These are phyloP conservation scores for Apeira syringaria DNA, from an alignment of 2,888 invertebrate genomes.

Conservation along the genomic window DNA sequence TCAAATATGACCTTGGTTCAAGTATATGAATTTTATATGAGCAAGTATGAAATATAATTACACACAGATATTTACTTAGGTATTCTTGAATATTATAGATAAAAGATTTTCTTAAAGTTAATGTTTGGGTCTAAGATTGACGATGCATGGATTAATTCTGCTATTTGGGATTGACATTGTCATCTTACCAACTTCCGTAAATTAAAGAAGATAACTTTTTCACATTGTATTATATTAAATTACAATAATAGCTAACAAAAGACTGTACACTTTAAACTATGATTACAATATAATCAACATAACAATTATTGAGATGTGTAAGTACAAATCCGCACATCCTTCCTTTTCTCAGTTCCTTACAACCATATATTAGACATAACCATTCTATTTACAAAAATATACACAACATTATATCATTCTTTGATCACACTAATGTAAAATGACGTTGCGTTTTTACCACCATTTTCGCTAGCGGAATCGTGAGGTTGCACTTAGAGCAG, in stretches of 20 bases:
- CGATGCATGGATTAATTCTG: no score
- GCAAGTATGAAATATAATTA: no score
- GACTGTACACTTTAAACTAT: constrained; percentile 61
- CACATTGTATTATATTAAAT: constrained; percentile 54
- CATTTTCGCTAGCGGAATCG: constrained; percentile 44
- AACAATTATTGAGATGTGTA: constrained; percentile 54
- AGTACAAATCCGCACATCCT: constrained; percentile 63
- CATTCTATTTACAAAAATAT: constrained; percentile 69
- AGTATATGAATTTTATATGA: no score
- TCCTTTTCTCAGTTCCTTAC: constrained; percentile 25
- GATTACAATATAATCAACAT: constrained; percentile 56
- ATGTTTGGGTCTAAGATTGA: no score
- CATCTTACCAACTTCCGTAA: no score
- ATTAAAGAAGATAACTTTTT: constrained; percentile 27
- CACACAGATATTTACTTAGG: no score
- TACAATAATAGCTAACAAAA: constrained; percentile 44
- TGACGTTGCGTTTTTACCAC: constrained; percentile 33
- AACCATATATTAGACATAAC: constrained; percentile 39
- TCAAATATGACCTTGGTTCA: no score
- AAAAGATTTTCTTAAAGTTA: no score
- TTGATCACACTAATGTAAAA: constrained; percentile 12
- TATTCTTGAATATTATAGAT: no score
- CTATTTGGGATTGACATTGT: no score
- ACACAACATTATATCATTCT: constrained; percentile 38
- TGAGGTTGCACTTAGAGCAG: constrained; percentile 64